These are phyloP conservation scores for Calephelis virginiensis DNA, from an alignment of 1,140 invertebrate genomes.

Conservation along the genomic window DNA sequence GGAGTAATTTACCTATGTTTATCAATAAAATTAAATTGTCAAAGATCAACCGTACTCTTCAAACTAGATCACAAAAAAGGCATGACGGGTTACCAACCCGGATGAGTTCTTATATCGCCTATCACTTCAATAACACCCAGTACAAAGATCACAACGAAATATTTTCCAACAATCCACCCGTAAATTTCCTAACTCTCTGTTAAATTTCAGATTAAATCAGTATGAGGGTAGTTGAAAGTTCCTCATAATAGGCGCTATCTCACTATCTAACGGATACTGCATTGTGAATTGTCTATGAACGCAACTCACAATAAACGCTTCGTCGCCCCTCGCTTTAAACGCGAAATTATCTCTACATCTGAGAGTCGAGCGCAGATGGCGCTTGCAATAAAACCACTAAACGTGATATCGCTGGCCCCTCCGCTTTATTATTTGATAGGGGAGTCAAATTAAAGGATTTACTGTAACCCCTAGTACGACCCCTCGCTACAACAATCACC, in stretches of 20 bases:
- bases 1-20: no score
- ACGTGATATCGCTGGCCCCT: slow-evolving; percentile 69
- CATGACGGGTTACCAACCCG: no score
- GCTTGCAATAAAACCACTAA: slow-evolving; percentile 78
- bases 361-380: slow-evolving; percentile 68
- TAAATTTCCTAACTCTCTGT: slow-evolving; percentile 19
- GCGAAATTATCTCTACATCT: slow-evolving; percentile 75
- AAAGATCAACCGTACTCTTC: no score
- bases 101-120: no score
- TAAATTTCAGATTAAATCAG: slow-evolving; percentile 22
- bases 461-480: slow-evolving; percentile 68
- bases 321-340: slow-evolving; percentile 58
- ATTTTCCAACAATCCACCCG: slow-evolving; percentile 13
- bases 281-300: slow-evolving; percentile 68
- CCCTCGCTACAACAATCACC: slow-evolving; percentile 73
- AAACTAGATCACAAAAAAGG: no score
- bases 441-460: slow-evolving; percentile 78
- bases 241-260: slow-evolving; percentile 62
- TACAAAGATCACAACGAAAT: neutral
- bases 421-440: slow-evolving; percentile 75
- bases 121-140: neutral
- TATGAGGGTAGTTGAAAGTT: slow-evolving; percentile 49
- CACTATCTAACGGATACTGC: slow-evolving; percentile 49
- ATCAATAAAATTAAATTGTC: no score
- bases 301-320: slow-evolving; percentile 59